Evolutionary conservation across 2,888 invertebrate genomes (phyloP).

Genomic region (Bimastos eiseni): DNA sequence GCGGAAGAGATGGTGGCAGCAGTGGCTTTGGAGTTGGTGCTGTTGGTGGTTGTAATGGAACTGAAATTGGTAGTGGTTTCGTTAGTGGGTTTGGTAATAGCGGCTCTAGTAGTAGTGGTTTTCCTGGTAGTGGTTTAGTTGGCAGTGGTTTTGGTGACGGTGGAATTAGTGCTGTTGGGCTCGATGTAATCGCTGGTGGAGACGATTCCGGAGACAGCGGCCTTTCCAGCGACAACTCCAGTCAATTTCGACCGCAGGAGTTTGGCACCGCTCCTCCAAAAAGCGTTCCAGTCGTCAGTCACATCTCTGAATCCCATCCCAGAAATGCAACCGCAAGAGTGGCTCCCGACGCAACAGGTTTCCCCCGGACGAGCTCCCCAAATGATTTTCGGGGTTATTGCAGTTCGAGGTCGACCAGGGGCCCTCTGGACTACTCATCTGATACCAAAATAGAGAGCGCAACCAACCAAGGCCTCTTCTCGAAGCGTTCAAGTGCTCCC

Average conservation of each 20-base stretch:
- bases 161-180: neutral
- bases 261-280: neutral
- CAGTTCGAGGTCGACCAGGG: neutral
- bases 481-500: neutral
- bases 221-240: slow-evolving; percentile 39
- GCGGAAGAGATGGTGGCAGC: neutral
- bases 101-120: neutral
- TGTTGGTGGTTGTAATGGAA: neutral
- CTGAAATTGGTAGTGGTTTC: neutral
- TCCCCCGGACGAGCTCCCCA: neutral
- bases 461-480: neutral
- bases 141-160: neutral
- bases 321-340: neutral
- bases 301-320: neutral
- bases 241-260: slow-evolving; percentile 34
- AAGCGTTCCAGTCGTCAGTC: neutral
- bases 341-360: neutral
- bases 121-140: neutral
- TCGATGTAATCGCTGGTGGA: neutral
- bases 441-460: slow-evolving; percentile 36
- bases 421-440: slow-evolving; percentile 36
- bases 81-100: neutral
- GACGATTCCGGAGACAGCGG: slow-evolving; percentile 39
- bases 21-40: neutral
- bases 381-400: neutral